phyloP scores from a whole-genome alignment of 2,113 vertebrate genomes.

The Setophaga kirtlandii region DNA sequence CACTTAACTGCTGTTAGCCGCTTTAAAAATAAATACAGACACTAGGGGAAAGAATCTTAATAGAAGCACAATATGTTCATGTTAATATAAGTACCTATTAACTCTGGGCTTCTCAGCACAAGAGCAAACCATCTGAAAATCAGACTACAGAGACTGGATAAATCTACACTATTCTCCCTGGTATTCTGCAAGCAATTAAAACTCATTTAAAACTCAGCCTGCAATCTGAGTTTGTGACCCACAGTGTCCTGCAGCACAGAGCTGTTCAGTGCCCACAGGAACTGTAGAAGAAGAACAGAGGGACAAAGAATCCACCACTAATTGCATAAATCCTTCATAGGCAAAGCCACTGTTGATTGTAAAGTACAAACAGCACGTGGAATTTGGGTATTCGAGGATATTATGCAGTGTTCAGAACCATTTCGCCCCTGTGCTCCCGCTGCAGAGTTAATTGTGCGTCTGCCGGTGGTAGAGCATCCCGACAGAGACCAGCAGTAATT shows the following conservation, averaged over 20 bases:
- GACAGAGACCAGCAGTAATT: neutral
- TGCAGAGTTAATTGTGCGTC: neutral
- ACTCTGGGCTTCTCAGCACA: neutral
- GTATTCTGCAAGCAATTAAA: neutral
- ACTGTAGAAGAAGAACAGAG: fast-evolving
- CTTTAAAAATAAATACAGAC: slow-evolving; percentile 28
- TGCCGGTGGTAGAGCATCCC: neutral
- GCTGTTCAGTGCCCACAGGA: neutral
- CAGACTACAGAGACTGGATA: neutral
- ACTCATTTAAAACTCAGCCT: neutral
- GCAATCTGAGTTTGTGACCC: neutral
- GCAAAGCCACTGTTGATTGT: neutral
- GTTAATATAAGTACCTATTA: neutral
- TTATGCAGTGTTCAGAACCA: neutral
- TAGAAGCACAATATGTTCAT: neutral
- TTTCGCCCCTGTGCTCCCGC: neutral
- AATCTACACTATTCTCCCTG: neutral
- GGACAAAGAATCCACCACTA: neutral
- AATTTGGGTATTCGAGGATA: neutral
- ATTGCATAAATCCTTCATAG: neutral
- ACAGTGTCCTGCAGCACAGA: neutral
- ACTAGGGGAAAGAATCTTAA: neutral
- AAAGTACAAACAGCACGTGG: neutral
- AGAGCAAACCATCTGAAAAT: neutral
- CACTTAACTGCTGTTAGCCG: neutral